Percentiles rank a stretch among this genome's conserved stretches.
These are phyloP conservation scores for Homarus gammarus DNA, from an alignment of 2,888 invertebrate species.

Conservation along the genomic window DNA sequence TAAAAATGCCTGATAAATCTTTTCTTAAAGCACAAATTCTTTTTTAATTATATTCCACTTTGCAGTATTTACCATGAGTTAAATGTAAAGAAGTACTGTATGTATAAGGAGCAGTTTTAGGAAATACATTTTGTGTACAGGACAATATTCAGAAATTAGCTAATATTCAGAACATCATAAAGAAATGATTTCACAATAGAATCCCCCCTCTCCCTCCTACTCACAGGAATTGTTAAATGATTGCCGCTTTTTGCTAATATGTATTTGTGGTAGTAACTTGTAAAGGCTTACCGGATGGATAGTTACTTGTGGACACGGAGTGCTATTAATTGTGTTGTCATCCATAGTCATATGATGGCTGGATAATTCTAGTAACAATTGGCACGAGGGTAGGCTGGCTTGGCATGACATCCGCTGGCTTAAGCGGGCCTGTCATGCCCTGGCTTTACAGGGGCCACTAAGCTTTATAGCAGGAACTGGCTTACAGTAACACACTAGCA, in stretches of 20 bases:
- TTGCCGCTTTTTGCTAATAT: not conserved
- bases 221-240: not conserved
- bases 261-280: not conserved
- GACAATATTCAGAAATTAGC: no score
- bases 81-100: no score
- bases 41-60: no score
- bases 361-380: not conserved
- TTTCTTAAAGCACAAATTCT: no score
- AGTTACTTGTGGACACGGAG: conserved; percentile 14
- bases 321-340: not conserved
- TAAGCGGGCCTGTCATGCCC: conserved; percentile 15
- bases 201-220: not conserved
- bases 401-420: conserved; percentile 22
- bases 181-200: not conserved
- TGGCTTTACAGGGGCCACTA: conserved; percentile 16
- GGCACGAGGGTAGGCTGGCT: conserved; percentile 26
- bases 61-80: no score
- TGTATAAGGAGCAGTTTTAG: no score
- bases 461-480: conserved; percentile 5
- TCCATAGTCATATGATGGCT: not conserved
- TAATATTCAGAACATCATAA: not conserved
- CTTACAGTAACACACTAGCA: not conserved
- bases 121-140: no score
- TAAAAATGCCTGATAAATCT: no score
- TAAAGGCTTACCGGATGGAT: not conserved